Base-by-base conservation (phyloP, 2,797 vertebrate genomes). In the Pelochelys cantorii region DNA sequence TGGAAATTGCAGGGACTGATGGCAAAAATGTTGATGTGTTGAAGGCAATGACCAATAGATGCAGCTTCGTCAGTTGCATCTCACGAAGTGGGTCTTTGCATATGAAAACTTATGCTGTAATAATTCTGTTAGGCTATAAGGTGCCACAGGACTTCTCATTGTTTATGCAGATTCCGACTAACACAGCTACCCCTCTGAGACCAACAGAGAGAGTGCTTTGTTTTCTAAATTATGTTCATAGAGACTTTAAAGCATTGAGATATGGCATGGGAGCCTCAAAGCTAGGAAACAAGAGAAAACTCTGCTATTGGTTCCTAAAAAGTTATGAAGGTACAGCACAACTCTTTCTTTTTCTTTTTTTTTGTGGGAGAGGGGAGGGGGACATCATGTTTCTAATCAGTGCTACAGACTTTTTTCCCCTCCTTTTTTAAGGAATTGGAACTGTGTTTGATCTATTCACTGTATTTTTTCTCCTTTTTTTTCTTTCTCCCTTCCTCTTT, bases 211-310 rank as follows among this genome's bases (percentile, higher is more conserved):
- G 37, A 27, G 48, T 31, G 57, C 37, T 81, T 81, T 60, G 18
- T 81, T 81, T 60, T 20, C 27, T 29, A 60, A 81, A 81, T 10
- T 82, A 57, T 22, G 86, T 57, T 92, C 83, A 85, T 55, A 60
- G 0, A 4, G 85, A 2, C 11, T 52, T n/a, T 57, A 18, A 1
- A 34, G 3, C 83, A 4, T 31, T 79, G 10, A 9, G 13, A 15
- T 34, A n/a, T 79, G 29, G 15, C 11, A 34, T 23, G 27, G 7
- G 15, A 81, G 20, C 3, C 18, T 54, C 62, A 87, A 92, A 93
- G n/a, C 15, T 92, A 92, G 14, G 48, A 91, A 86, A 42, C 12
- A 8, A 78, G 14, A 62, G 17, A 15, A 74, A 62, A 57, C 9
- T 31, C 1, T 84, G 60, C 79, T 81, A 20, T 7, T 87, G 13